These are phyloP conservation scores for Leptinotarsa peninsularis DNA, from an alignment of 2,888 invertebrate genomes.

Conservation along the genomic window DNA sequence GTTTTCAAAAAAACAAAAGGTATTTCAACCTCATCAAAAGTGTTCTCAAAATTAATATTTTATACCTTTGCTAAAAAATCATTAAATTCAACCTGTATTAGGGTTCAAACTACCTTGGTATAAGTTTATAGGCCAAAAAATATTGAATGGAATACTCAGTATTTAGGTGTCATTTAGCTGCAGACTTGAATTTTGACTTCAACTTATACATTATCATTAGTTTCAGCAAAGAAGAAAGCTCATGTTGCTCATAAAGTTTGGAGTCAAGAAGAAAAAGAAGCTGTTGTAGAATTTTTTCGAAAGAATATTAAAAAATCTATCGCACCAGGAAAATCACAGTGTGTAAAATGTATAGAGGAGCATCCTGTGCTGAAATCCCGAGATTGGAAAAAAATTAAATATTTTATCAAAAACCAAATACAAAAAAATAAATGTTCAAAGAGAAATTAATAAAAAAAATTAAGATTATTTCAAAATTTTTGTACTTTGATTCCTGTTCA, in stretches of 20 bases:
- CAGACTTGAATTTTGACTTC: too few relatives aligned
- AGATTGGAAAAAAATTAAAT: slow-evolving; percentile 19
- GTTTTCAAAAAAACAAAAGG: neutral
- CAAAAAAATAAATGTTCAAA: slow-evolving; percentile 12
- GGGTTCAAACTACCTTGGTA: too few relatives aligned
- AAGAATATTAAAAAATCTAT: slow-evolving; percentile 19
- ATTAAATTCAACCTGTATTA: too few relatives aligned
- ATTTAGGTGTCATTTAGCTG: too few relatives aligned
- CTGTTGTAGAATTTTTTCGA: slow-evolving; percentile 23
- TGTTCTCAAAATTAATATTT: neutral
- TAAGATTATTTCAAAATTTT: neutral
- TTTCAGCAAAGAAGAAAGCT: neutral
- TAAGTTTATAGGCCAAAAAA: too few relatives aligned
- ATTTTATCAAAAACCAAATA: slow-evolving; percentile 9
- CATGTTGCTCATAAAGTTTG: neutral
- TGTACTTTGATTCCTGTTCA: neutral
- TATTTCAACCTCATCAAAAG: neutral
- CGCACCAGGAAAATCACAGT: slow-evolving; percentile 17
- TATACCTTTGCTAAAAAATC: neutral
- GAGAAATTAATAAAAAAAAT: neutral
- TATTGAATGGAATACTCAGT: too few relatives aligned
- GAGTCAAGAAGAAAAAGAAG: slow-evolving; percentile 18
- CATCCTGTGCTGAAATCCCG: neutral
- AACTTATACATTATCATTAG: neutral
- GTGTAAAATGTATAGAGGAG: slow-evolving; percentile 18